Base-by-base conservation (phyloP, 2,888 invertebrate genomes). In the Mesorhabditis sp. region DNA sequence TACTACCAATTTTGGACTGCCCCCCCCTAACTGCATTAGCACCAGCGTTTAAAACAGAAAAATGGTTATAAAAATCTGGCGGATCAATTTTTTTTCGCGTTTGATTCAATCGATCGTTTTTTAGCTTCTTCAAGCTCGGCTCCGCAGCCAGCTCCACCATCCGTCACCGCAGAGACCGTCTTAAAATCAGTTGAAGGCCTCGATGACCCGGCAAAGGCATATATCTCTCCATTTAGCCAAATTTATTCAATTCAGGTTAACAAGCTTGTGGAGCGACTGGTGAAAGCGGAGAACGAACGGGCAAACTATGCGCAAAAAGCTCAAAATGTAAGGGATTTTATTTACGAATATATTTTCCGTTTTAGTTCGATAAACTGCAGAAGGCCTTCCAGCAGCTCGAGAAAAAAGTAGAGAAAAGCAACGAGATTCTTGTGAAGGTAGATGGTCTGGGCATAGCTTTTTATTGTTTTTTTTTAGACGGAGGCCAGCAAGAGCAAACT, bases 401-500 rank as follows among this genome's bases (percentile, higher is more conserved):
- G 70, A 76, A 76, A 70, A 80, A 80, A 64, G 50, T 73, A 50
- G 77, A 80, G 50, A 73, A 70, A 62, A 68, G 72, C 15, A 77
- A 80, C 66, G 74, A 75, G 68, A 73, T 76, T 15, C 65, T 62
- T 4, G 44, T 67, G 15, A 72, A 65, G 67, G 5, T 41, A 15
- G 7, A 28, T 63, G 10, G 10, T 63, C 15, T 63, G 10, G 10
- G 3, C 10, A 28, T n/a, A 63, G 63, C 7, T 28, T n/a, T 28
- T 10, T 28, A n/a, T 63, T 15, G n/a, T 74, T n/a, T 66, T 89
- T 93, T 67, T 89, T 93, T 68, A 72, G 10, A 80, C 80, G 2
- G 80, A 80, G 45, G 80, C 78, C 65, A 90, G 93, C 65, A 91
- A 92, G 76, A 91, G 92, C 43, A 91, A 93, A 84, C 87, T 96